Evolutionary conservation across 30 jellyfish, hydroid and myxozoan species (phyloP).

Genomic region (Pseudorhiza aurosa): DNA sequence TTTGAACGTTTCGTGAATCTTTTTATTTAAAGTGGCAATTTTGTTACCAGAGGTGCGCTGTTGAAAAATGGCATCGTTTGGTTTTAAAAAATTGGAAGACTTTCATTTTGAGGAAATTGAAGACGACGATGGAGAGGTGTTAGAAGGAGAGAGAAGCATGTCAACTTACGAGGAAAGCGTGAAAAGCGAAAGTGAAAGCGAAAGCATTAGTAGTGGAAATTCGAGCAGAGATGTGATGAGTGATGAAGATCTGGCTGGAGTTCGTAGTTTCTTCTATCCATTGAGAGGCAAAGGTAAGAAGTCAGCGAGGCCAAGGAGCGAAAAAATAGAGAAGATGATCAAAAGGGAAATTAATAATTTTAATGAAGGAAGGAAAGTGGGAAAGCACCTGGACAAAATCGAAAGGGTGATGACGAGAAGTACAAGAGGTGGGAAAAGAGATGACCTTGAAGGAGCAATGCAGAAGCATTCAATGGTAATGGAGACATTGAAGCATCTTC

Average conservation of each 20-base stretch:
- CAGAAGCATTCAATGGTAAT: constrained; percentile 20
- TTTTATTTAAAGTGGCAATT: too few species aligned
- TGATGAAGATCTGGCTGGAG: constrained; percentile 30
- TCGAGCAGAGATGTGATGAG: constrained; percentile 5
- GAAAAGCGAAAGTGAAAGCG: too few species aligned
- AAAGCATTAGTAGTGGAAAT: background rate
- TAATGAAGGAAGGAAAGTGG: constrained; percentile 21
- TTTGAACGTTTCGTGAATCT: too few species aligned
- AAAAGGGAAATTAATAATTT: background rate
- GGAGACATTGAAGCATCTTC: constrained; percentile 2
- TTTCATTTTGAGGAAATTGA: background rate
- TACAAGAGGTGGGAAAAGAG: background rate
- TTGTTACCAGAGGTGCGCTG: too few species aligned
- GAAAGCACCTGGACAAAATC: constrained; percentile 11
- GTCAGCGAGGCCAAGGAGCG: background rate
- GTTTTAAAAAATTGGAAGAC: background rate
- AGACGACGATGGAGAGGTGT: background rate
- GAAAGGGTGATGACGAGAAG: background rate
- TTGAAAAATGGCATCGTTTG: background rate
- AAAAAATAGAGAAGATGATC: background rate
- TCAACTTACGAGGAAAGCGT: background rate
- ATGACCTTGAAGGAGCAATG: background rate
- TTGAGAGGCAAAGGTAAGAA: background rate
- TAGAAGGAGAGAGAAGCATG: background rate
- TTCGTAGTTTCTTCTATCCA: constrained; percentile 26